phyloP scores from a whole-genome alignment of 2,113 vertebrate species.

The Anarrhichthys ocellatus region DNA sequence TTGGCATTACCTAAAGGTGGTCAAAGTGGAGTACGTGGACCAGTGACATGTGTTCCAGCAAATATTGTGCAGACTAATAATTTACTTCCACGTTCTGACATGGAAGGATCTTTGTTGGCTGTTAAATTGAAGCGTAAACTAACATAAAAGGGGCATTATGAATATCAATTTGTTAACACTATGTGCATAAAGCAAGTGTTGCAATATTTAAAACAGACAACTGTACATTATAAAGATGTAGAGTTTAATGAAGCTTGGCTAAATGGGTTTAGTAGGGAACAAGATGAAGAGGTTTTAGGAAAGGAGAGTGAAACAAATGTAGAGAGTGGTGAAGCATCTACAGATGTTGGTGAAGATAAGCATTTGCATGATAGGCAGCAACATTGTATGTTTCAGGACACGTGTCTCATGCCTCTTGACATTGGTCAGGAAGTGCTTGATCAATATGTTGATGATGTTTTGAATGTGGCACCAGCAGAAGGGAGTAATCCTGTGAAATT shows the following conservation, averaged over 20 bases:
- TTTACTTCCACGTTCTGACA: background rate
- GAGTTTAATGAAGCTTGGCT: background rate
- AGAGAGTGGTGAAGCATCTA: background rate
- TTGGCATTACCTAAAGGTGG: background rate
- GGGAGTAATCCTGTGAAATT: no score
- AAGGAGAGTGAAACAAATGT: background rate
- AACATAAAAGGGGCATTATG: background rate
- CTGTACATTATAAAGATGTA: background rate
- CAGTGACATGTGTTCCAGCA: background rate
- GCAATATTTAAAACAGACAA: background rate
- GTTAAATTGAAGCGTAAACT: background rate
- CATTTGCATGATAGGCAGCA: background rate
- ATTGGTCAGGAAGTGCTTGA: conserved; percentile 14
- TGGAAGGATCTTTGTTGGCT: background rate
- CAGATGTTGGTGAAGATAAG: background rate
- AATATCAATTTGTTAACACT: background rate
- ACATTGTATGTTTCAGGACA: background rate
- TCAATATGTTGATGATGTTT: background rate
- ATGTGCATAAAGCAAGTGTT: background rate
- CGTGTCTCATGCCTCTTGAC: conserved; percentile 5
- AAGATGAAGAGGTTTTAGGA: background rate
- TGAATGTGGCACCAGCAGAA: background rate
- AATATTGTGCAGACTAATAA: background rate
- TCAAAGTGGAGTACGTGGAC: background rate
- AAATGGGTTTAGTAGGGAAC: background rate